phyloP scores from a whole-genome alignment of 1,140 invertebrate species.

The Venturia canescens region DNA sequence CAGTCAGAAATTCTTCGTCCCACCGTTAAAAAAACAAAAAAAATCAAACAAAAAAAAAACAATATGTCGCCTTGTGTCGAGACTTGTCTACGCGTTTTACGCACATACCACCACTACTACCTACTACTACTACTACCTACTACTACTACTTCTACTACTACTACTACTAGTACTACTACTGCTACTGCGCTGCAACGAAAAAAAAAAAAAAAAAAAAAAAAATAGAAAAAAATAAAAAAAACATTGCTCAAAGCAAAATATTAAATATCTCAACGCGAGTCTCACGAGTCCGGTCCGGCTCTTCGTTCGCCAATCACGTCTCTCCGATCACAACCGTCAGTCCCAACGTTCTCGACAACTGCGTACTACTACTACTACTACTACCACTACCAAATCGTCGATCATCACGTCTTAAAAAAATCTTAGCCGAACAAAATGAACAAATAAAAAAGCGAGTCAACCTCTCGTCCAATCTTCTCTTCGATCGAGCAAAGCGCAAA shows the following conservation, averaged over 20 bases:
- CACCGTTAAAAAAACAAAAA: neutral
- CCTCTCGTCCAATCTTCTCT: conserved; percentile 66
- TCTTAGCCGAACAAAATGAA: conserved; percentile 66
- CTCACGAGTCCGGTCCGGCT: conserved; percentile 37
- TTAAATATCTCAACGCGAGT: conserved; percentile 46
- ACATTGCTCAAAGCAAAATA: conserved; percentile 32
- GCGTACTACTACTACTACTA: conserved; percentile 63
- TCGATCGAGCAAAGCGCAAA: conserved; percentile 74
- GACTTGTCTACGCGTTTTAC: conserved; percentile 21
- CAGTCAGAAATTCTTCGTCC: conserved; percentile 23
- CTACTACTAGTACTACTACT: conserved; percentile 24
- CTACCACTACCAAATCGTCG: conserved; percentile 70
- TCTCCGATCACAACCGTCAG: conserved; percentile 66
- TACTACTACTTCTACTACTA: conserved; percentile 43
- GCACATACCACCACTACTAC: conserved; percentile 41
- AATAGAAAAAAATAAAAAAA: conserved; percentile 48
- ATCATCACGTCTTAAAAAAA: conserved; percentile 71
- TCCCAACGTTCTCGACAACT: conserved; percentile 54
- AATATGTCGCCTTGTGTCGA: neutral
- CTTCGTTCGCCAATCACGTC: conserved; percentile 62
- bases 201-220: conserved; percentile 50
- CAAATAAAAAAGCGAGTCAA: conserved; percentile 57
- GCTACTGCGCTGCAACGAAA: conserved; percentile 44
- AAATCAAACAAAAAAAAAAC: neutral
- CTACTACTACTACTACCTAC: conserved; percentile 20